Evolutionary conservation across 2,797 vertebrate species (phyloP), one percentile per base, ranked within the genome.

Genomic region (Bradypus variegatus): DNA sequence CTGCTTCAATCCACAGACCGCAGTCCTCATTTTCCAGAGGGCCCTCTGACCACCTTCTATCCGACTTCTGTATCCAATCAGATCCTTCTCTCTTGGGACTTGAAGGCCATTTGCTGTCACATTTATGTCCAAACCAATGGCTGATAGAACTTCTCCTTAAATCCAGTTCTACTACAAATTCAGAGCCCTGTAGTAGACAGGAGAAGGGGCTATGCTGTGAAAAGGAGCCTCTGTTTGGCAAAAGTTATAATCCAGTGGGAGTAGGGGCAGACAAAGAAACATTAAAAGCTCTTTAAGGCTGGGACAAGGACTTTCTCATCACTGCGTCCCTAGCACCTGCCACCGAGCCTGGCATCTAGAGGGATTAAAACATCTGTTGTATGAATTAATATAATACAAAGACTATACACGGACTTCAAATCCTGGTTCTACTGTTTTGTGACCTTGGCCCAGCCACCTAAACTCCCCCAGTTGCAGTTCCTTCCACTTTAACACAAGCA

Each of bases 251-350:
- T 67, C 53, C 67, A 73, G 16, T 31, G n/a, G 88, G 65, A 70
- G 53, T 33, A 0, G 1, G 2, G n/a, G 8, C 15, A 21, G 31
- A 55, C 33, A 5, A 7, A 3, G 25, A 36, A 85, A 55, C 16
- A 1, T 31, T 67, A 14, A 87, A 80, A 77, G 29, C 25, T 45
- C 41, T 36, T 88, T 78, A 78, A 76, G 45, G 10, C 64, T 84
- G 45, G 21, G 73, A 83, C 65, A 67, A 81, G 53, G 48, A 31
- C 36, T 14, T 21, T 15, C 7, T 69, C 38, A 11, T 79, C 21
- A 1, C 8, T 14, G 18, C 31, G 8, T 75, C 36, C 38, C 83
- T 53, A 23, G 53, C 29, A 27, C 50, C 33, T 55, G 25, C 81
- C 60, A 73, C 36, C 53, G 65, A 93, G n/a, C 33, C 27, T 60